Evolutionary conservation across 2,113 vertebrate genomes (phyloP), one percentile per base, ranked within the genome.

Genomic region (Cyanoliseus patagonus): DNA sequence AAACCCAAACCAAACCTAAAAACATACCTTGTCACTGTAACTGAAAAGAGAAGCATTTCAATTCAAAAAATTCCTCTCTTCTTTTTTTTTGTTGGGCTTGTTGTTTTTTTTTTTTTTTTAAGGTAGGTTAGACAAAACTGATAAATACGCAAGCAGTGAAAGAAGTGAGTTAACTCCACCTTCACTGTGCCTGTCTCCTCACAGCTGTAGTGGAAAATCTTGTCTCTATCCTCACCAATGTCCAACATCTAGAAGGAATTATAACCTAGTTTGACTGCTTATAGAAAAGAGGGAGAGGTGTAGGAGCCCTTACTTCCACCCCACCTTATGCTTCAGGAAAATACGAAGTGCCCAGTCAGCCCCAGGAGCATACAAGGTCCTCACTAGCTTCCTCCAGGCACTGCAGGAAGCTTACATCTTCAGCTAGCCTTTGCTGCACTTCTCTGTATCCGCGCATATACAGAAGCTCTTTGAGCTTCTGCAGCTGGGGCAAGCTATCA

Each of bases 401-500:
- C 61, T 62, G 46, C 37, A 25, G 31, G 53, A 74, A 20, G 17
- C 47, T 33, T 15, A 22, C 20, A 37, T 2, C 59, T 30, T 39
- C 41, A 27, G 7, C 33, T 15, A 8, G 17, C 33, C 53, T 63
- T 42, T 42, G 33, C 25, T 41, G 33, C 14, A 7, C 42, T 16
- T 49, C 52, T 33, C 59, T 3, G 5, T 14, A 74, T 47, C 27
- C 8, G 11, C 4, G 10, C n/a, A 28, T 7, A 10, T 1, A 1
- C 39, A 66, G 39, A 52, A 42, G 18, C 18, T 53, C 47, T 47
- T 22, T 44, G 27, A 0, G 4, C 53, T 74, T 49, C 61, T 12
- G 2, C 46, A n/a, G 53, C 0, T 30, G 31, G n/a, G 13, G 30
- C 13, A n/a, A 74, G 10, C 27, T 25, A 30, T 25, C 68, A 42